Base-by-base conservation (phyloP, 2,113 vertebrate species). In the Dolichotis patagonum region DNA sequence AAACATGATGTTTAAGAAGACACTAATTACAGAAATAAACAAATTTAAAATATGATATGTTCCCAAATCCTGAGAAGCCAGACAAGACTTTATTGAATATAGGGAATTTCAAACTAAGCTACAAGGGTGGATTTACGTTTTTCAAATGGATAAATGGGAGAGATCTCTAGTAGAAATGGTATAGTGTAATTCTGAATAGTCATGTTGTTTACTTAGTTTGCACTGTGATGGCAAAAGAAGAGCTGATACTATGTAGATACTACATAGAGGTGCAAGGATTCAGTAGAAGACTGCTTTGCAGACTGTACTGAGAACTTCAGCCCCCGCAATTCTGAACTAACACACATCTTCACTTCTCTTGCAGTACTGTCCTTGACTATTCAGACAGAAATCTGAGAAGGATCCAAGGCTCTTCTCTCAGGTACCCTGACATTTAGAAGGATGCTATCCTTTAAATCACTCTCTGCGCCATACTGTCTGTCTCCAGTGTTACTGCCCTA, bases 241-340 rank as follows among this genome's bases (percentile, higher is more conserved):
- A 38, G 16, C 10, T 62, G 46, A 46, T 46, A 46, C 7, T 46
- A 46, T 46, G 46, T 4, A 46, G n/a, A 78, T 65, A 24, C 14
- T 80, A 17, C 7, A 52, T 6, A 54, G 3, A 8, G 30, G 0
- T 49, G 5, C 9, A 17, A 28, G 26, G 2, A 0, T 6, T 52
- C 41, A 32, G 32, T 12, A 17, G 58, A 28, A 49, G 22, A 60
- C 22, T 56, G 22, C 7, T 8, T 87, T 4, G 2, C 26, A 35
- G 43, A 10, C 8, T 49, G 86, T 46, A 49, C 5, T 28, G 56
- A 60, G 54, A 80, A 49, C 30, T 80, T 80, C 4, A 30, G 9
- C 19, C 16, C 54, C 3, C 49, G n/a, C 2, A 38, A 52, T 77
- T 56, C 32, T 58, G 1, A 86, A 43, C 63, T 54, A 82, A 16